A percentile compares a stretch with the other conserved stretches of the same genome.
Evolutionary conservation across 2,888 invertebrate genomes (phyloP).

Genomic region (Hipparchia semele): DNA sequence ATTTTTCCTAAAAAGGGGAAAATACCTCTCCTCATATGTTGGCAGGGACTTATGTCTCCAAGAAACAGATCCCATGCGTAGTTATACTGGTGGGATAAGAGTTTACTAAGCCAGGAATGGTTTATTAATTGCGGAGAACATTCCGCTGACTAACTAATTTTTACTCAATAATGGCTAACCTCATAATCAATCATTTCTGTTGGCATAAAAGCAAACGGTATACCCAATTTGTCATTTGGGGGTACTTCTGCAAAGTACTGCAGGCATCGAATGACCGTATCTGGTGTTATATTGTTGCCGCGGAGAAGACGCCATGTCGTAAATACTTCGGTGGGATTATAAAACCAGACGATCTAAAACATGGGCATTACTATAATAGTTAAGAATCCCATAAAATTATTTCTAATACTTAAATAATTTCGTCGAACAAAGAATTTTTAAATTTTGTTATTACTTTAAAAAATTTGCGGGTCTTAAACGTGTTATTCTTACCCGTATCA

Average conservation of each 20-base stretch:
- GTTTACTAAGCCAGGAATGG: background rate
- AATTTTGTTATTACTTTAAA: too few relatives aligned
- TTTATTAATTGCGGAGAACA: background rate
- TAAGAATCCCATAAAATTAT: too few relatives aligned
- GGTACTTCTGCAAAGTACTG: conserved; percentile 75
- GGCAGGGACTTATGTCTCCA: background rate
- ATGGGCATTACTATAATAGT: too few relatives aligned
- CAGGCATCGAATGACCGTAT: conserved; percentile 64
- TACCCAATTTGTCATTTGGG: conserved; percentile 69
- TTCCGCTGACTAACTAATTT: background rate
- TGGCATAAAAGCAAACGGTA: conserved; percentile 76
- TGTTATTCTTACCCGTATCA: conserved; percentile 61
- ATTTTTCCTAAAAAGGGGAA: background rate
- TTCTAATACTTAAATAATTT: too few relatives aligned
- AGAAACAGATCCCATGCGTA: background rate
- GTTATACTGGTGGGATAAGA: background rate
- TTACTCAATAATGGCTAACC: conserved; percentile 46
- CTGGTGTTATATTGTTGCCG: conserved; percentile 58
- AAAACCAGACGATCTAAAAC: conserved; percentile 70
- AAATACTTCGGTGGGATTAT: conserved; percentile 73
- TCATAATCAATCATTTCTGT: conserved; percentile 77
- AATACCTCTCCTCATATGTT: background rate
- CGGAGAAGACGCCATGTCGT: conserved; percentile 74
- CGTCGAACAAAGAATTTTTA: too few relatives aligned
- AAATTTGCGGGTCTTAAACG: too few relatives aligned